phyloP scores from a whole-genome alignment of 2,113 vertebrate genomes.

The Leptosomus discolor region DNA sequence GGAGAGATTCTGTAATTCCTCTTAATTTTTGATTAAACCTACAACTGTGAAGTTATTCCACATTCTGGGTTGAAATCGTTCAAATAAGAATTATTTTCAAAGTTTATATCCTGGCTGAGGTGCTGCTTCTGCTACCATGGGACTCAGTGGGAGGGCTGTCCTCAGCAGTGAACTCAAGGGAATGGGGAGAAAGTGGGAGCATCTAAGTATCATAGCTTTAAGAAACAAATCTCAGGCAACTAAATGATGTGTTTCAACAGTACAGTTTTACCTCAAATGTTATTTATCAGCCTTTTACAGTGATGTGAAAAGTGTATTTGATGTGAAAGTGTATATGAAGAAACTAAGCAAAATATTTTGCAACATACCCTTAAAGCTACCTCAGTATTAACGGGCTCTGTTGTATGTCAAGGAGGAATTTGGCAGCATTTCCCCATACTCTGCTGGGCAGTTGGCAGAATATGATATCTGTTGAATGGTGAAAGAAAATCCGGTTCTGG shows the following conservation, averaged over 20 bases:
- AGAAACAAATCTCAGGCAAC: neutral
- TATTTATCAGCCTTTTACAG: neutral
- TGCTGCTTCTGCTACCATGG: neutral
- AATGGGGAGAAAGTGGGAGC: neutral
- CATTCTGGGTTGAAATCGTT: neutral
- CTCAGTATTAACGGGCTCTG: neutral
- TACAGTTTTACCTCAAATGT: neutral
- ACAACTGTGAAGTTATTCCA: neutral
- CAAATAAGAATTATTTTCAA: neutral
- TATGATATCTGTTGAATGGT: neutral
- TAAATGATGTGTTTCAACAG: neutral
- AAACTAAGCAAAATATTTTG: neutral
- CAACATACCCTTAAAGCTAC: neutral
- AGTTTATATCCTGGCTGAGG: neutral
- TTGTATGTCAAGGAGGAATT: neutral
- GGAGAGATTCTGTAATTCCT: neutral
- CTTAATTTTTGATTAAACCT: neutral
- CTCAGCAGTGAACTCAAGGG: neutral
- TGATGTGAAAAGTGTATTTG: neutral
- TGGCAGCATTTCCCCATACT: neutral
- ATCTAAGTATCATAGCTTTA: neutral
- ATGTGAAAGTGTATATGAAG: neutral
- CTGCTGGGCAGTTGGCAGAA: neutral
- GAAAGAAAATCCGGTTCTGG: neutral
- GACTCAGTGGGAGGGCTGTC: neutral